A percentile compares a stretch with the other conserved stretches of the same genome.
Evolutionary conservation across 2,797 vertebrate species (phyloP).

Genomic region (Lerista edwardsae): DNA sequence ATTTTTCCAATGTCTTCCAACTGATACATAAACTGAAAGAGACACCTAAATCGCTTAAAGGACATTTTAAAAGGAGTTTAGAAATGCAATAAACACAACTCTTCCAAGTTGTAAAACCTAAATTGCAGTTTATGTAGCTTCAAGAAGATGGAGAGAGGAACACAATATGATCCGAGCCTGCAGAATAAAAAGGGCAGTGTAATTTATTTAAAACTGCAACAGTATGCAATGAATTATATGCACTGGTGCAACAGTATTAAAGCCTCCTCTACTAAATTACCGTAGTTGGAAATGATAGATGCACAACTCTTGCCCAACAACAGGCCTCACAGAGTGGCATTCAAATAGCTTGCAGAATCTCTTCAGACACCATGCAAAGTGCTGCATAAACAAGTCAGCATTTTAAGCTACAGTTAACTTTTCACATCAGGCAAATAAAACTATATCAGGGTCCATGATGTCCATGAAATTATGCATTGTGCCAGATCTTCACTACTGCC

Average conservation of each 20-base stretch:
- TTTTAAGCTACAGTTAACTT: constrained; percentile 14
- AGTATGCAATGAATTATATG: constrained; percentile 53
- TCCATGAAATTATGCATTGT: background rate
- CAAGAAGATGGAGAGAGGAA: constrained; percentile 35
- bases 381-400: background rate
- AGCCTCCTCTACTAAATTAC: constrained; percentile 7
- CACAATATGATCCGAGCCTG: constrained; percentile 53
- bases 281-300: constrained; percentile 45
- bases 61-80: constrained; percentile 31
- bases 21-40: constrained; percentile 23
- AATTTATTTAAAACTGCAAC: constrained; percentile 51
- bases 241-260: constrained; percentile 49
- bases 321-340: constrained; percentile 34
- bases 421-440: background rate
- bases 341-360: constrained; percentile 15
- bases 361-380: constrained; percentile 1
- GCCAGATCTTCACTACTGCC: no score
- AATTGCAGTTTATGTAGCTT: background rate
- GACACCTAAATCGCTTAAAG: constrained; percentile 29
- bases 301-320: constrained; percentile 42
- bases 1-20: background rate
- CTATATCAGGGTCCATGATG: constrained; percentile 24
- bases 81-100: constrained; percentile 22
- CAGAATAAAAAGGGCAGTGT: constrained; percentile 16
- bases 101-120: constrained; percentile 19